Base-by-base conservation (phyloP, 2,888 invertebrate genomes). In the Bimastos eiseni region DNA sequence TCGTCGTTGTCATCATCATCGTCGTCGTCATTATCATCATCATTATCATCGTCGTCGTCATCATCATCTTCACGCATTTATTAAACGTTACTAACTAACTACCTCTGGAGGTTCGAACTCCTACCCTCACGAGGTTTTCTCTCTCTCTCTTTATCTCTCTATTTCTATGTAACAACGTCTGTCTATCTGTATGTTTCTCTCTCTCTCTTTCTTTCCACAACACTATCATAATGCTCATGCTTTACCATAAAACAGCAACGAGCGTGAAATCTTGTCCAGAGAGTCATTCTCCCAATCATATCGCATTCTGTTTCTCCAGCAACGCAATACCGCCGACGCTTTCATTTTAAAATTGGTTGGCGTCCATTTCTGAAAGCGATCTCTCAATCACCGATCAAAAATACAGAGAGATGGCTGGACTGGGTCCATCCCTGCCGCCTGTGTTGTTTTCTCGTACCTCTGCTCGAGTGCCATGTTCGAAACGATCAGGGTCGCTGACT, bases 381-480 rank as follows among this genome's bases (percentile, higher is more conserved):
- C 70, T n/a, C 70, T 70, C 70, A 70, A 70, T 70, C 70, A 6
- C 11, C 70, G n/a, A 70, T 70, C 30, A 70, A 70, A 15, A n/a
- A n/a, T 70, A 70, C 70, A 70, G 30, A 70, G 30, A 55, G 13
- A 41, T 41, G 41, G 41, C 6, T 41, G 41, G 41, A 6, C 41
- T 41, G 41, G 30, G 70, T 17, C 30, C 70, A n/a, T 70, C n/a
- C 70, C n/a, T 5, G 15, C 41, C n/a, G 70, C n/a, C n/a, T 30
- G n/a, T 70, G 70, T 70, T 70, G n/a, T 70, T 70, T 70, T 70
- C n/a, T n/a, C 70, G n/a, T 44, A 90, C 90, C 90, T 90, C 37
- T 90, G 83, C 24, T 90, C 90, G 13, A 90, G 90, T 11, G 90
- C 90, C 30, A 90, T 36, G 33, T 83, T 38, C 21, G 90, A 90